Conservation (phyloP, 2,797 vertebrate species). For the Dallia pectoralis region DNA sequence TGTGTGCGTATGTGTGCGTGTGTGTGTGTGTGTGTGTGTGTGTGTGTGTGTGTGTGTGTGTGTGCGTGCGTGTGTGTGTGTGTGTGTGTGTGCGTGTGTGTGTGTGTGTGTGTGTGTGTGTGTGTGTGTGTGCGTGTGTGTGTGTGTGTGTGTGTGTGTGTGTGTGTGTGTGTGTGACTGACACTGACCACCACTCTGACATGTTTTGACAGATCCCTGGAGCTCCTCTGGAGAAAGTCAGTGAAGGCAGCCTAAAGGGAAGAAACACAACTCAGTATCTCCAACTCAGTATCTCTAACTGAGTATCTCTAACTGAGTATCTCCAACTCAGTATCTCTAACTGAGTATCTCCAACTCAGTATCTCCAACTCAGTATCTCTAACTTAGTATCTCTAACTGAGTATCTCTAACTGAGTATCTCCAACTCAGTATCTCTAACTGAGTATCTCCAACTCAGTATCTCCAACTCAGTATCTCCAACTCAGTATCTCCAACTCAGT, state of each 20-base stretch:
- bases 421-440: too few species aligned
- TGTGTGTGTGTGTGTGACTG: neutral
- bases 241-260: conserved; percentile 91
- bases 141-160: neutral
- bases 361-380: neutral
- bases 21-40: neutral
- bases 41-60: too few species aligned
- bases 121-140: neutral
- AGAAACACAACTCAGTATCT: neutral
- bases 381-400: too few species aligned
- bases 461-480: too few species aligned
- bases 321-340: neutral
- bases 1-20: neutral
- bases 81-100: neutral
- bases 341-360: neutral
- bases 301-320: neutral
- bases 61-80: too few species aligned
- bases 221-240: conserved; percentile 98
- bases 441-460: too few species aligned
- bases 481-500: too few species aligned
- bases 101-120: neutral
- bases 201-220: conserved; percentile 97
- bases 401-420: too few species aligned
- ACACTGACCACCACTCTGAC: conserved; percentile 97
- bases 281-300: neutral